Conservation (phyloP, 2,797 vertebrate species). For the Schizothorax lantsangensis region DNA sequence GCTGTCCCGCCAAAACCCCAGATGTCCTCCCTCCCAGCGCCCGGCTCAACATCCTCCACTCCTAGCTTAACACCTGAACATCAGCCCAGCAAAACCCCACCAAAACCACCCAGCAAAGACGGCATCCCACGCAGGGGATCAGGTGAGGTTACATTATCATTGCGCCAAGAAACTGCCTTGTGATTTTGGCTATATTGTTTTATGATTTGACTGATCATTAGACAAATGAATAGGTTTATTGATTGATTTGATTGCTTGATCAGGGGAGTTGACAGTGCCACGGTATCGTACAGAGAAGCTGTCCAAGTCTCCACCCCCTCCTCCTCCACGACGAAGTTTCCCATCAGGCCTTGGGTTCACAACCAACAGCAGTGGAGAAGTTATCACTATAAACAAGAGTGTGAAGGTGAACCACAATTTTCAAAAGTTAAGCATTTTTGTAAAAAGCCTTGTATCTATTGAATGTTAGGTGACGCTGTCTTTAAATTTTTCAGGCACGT, state of each 20-base stretch:
- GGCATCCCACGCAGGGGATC: conserved; percentile 87
- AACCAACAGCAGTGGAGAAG: conserved; percentile 91
- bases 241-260: conserved; percentile 34
- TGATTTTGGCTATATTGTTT: not conserved
- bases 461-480: not conserved
- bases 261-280: conserved; percentile 84
- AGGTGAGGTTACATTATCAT: conserved; percentile 71
- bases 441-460: not conserved
- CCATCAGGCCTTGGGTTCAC: conserved; percentile 92
- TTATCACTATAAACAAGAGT: conserved; percentile 89
- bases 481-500: not conserved
- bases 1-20: conserved; percentile 81
- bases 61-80: conserved; percentile 83
- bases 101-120: conserved; percentile 87
- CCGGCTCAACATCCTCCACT: conserved; percentile 68
- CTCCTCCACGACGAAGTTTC: conserved; percentile 93
- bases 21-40: conserved; percentile 71
- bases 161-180: no score
- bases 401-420: conserved; percentile 79
- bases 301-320: conserved; percentile 93
- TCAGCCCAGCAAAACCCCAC: conserved; percentile 85
- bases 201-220: not conserved
- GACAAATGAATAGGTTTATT: not conserved
- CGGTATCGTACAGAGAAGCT: conserved; percentile 93
- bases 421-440: not conserved